Evolutionary conservation across 1,140 invertebrate genomes (phyloP), one percentile per base, ranked within the genome.

Genomic region (Bradynema listronoti): DNA sequence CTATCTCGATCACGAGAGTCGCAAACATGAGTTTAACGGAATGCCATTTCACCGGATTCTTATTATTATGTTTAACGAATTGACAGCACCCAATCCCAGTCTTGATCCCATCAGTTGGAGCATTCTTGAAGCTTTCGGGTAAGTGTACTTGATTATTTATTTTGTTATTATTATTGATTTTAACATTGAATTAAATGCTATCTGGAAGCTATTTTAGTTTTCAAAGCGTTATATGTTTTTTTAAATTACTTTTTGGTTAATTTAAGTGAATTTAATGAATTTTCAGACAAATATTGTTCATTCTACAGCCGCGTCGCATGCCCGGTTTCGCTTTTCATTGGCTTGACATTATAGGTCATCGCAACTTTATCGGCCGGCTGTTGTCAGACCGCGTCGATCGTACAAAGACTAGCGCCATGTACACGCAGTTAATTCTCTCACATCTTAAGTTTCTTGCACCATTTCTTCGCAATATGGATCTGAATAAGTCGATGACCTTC

Each of bases 251-350:
- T n/a, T n/a, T n/a, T n/a, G n/a, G n/a, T n/a, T n/a, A n/a, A n/a
- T n/a, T n/a, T n/a, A n/a, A n/a, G n/a, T n/a, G n/a, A n/a, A 56
- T 4, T 34, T 68, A 30, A 66, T 64, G 22, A 47, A 49, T 14
- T 56, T 65, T 29, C 53, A 71, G 34, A 33, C 62, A 43, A 46
- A 52, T 30, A 5, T 56, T 55, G 22, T 66, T 63, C 63, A 14
- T 61, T 2, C 42, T 98, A 47, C 83, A 88, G 57, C 94, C 94
- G n/a, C 85, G 85, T n/a, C 88, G 91, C 71, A 90, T 89, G 0
- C 90, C 94, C 0, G 92, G 90, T 0, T 99, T 99, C 80, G 88
- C 90, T 47, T 98, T 92, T 79, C 89, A 93, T 14, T 99, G 95
- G 94, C 80, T 99, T 34, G 94, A 99, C 80, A 83, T 99, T 22